Conservation (phyloP, 1,140 invertebrate genomes). For the Aphaenogaster floridana region DNA sequence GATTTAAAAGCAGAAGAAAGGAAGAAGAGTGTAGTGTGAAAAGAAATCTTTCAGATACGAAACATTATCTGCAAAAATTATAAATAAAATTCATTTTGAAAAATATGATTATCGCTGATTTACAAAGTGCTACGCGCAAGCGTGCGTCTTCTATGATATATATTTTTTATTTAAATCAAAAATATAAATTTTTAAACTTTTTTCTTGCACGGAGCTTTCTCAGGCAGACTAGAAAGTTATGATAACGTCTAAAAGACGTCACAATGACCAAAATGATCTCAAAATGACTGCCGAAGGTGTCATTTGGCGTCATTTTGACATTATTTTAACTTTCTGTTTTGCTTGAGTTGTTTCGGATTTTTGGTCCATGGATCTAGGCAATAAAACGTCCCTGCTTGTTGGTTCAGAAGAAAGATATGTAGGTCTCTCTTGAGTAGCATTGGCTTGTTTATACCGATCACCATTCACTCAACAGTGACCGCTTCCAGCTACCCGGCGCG, state of each 20-base stretch:
- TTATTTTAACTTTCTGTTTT: too few relatives aligned
- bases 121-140: neutral
- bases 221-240: too few relatives aligned
- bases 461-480: conserved; percentile 66
- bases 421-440: conserved; percentile 66
- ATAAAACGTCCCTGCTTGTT: conserved; percentile 39
- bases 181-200: neutral
- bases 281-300: too few relatives aligned
- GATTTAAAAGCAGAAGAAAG: neutral
- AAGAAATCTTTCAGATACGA: neutral
- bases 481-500: conserved; percentile 29
- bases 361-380: neutral
- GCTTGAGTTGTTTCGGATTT: neutral
- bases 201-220: neutral
- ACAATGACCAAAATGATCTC: too few relatives aligned
- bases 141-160: neutral
- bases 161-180: neutral
- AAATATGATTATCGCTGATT: neutral
- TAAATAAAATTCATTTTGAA: neutral
- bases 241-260: too few relatives aligned
- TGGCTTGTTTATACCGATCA: conserved; percentile 60
- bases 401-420: conserved; percentile 74
- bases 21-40: neutral
- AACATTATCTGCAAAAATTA: neutral
- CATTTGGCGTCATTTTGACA: too few relatives aligned